Conservation (phyloP, 1,140 invertebrate genomes). For the Temnothorax longispinosus region DNA sequence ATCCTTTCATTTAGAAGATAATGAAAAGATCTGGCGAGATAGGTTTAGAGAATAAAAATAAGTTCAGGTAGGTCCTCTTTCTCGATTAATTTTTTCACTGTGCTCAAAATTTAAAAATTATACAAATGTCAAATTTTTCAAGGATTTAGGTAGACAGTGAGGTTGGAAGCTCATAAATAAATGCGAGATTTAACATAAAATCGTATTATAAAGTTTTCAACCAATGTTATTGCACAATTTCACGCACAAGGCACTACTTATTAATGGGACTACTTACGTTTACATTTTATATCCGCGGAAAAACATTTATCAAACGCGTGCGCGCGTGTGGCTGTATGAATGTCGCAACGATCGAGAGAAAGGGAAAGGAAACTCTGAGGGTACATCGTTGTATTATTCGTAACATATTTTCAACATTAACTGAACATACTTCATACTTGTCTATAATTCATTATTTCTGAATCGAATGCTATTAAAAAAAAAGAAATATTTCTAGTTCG, state of each 20-base stretch:
- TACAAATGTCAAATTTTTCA: not conserved
- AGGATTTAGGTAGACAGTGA: not conserved
- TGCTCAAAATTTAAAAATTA: not conserved
- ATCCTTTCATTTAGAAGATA: too few species aligned
- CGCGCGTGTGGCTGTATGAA: not conserved
- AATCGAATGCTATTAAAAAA: constrained; percentile 8
- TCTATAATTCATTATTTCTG: not conserved
- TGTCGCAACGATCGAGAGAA: constrained; percentile 29
- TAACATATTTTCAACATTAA: constrained; percentile 11
- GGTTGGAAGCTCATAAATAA: constrained; percentile 4
- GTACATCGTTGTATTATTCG: not conserved
- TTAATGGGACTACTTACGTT: constrained; percentile 30
- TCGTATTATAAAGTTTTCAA: constrained; percentile 19
- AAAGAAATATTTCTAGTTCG: constrained; percentile 8
- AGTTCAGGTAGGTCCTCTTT: not conserved
- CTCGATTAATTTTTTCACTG: not conserved
- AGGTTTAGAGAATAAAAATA: not conserved
- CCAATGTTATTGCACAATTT: constrained; percentile 35
- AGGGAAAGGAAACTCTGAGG: not conserved
- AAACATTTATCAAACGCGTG: constrained; percentile 37
- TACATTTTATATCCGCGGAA: constrained; percentile 21
- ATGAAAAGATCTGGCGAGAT: not conserved
- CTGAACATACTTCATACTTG: not conserved
- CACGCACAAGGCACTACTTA: constrained; percentile 14
- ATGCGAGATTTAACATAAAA: not conserved